A percentile compares a stretch with the other conserved stretches of the same genome.
These are phyloP conservation scores for Hydrophis major DNA, from an alignment of 2,797 vertebrate genomes.

Conservation along the genomic window DNA sequence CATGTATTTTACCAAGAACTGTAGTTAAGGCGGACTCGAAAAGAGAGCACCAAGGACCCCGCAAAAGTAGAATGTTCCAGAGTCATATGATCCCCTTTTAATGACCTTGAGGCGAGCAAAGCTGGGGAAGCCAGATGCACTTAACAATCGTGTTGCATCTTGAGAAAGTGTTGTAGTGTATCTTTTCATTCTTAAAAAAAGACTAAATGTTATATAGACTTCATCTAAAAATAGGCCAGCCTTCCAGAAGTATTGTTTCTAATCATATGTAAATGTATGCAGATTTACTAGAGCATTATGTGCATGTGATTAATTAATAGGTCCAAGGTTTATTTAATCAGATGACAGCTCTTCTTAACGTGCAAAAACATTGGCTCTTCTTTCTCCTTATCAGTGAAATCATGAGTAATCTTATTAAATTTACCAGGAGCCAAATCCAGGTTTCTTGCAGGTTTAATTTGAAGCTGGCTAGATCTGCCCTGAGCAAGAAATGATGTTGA, in stretches of 20 bases:
- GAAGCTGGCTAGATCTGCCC: not conserved
- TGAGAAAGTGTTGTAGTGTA: not conserved
- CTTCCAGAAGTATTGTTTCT: not conserved
- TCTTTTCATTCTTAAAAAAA: not conserved
- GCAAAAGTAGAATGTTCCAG: too few relatives aligned
- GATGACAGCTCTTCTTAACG: not conserved
- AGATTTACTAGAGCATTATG: not conserved
- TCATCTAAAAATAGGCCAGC: not conserved
- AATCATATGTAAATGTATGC: not conserved
- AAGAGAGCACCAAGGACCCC: too few relatives aligned
- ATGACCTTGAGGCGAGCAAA: too few relatives aligned
- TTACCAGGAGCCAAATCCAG: not conserved
- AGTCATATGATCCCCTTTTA: too few relatives aligned
- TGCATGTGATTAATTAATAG: not conserved
- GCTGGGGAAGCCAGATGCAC: too few relatives aligned
- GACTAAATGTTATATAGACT: not conserved
- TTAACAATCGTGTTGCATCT: not conserved
- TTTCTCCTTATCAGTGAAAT: not conserved
- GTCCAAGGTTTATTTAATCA: not conserved
- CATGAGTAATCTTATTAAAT: not conserved
- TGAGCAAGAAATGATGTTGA: not conserved
- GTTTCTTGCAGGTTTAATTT: not conserved
- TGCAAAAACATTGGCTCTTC: not conserved
- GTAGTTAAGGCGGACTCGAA: too few relatives aligned
- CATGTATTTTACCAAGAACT: too few relatives aligned